These are phyloP conservation scores for Coracopsis vasa DNA, from an alignment of 2,113 vertebrate genomes.

Conservation along the genomic window DNA sequence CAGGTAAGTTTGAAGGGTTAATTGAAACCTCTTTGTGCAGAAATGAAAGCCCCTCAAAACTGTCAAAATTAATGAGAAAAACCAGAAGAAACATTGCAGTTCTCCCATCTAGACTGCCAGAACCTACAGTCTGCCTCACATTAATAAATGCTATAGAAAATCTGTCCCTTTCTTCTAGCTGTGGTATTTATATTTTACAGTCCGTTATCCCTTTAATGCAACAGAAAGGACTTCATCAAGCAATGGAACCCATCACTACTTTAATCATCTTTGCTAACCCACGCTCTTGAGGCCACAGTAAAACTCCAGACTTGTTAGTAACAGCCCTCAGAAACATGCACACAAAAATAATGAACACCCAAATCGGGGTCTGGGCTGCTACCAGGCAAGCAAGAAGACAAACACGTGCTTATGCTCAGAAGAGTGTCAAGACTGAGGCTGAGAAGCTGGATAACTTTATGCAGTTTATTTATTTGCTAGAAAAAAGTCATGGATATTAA, in stretches of 20 bases:
- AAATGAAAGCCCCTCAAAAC: constrained; percentile 55
- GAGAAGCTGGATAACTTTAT: neutral
- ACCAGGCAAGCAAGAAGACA: neutral
- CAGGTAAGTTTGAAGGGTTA: neutral
- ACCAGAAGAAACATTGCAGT: constrained; percentile 44
- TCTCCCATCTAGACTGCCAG: constrained; percentile 31
- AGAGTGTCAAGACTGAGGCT: neutral
- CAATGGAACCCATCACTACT: neutral
- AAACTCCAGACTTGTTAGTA: neutral
- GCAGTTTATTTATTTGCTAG: neutral
- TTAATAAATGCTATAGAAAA: constrained; percentile 18
- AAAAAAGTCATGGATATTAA: neutral
- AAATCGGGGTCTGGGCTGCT: neutral
- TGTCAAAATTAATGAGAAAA: constrained; percentile 67
- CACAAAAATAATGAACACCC: neutral
- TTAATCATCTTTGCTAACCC: neutral
- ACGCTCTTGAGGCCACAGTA: neutral
- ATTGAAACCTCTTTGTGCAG: constrained; percentile 25
- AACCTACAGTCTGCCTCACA: neutral
- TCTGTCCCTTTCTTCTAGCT: neutral
- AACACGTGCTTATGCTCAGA: neutral
- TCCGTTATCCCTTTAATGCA: neutral
- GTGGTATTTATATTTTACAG: neutral
- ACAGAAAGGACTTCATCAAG: neutral
- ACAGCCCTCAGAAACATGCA: neutral